phyloP scores from a whole-genome alignment of 2,113 vertebrate species.

The Peromyscus maniculatus region DNA sequence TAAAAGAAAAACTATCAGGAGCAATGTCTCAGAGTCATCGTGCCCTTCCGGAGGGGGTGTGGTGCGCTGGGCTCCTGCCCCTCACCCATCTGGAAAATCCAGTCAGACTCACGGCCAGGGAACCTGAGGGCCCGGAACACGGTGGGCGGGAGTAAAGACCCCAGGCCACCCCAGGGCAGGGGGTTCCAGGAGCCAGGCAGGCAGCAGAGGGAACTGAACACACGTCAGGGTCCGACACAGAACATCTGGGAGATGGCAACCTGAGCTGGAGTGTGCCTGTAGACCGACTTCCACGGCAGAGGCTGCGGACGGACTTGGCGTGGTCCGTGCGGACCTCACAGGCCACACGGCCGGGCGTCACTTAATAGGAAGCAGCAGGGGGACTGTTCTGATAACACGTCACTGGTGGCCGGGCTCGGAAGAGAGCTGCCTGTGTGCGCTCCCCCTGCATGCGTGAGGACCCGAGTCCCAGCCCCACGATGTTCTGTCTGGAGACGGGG shows the following conservation, averaged over 20 bases:
- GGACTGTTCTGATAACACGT: neutral
- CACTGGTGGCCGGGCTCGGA: neutral
- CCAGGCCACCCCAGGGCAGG: accelerated
- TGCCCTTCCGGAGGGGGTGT: neutral
- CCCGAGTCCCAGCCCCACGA: neutral
- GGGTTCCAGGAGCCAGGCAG: neutral
- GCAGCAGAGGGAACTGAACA: neutral
- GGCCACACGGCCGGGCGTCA: neutral
- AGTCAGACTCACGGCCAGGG: accelerated
- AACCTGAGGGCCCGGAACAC: neutral
- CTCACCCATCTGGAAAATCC: neutral
- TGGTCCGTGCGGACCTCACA: too few species aligned
- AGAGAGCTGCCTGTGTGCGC: neutral
- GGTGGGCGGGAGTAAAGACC: neutral
- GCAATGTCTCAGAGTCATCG: neutral
- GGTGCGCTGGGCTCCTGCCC: neutral
- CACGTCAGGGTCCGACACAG: neutral
- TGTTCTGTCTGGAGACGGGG: neutral
- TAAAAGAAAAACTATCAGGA: neutral
- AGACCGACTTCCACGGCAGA: neutral
- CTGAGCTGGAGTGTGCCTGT: neutral
- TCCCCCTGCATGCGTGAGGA: too few species aligned
- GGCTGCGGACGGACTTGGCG: neutral
- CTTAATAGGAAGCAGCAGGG: neutral
- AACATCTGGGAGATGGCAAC: neutral